Evolutionary conservation across 2,888 invertebrate species (phyloP).

Genomic region (Rhabditoides inermis): DNA sequence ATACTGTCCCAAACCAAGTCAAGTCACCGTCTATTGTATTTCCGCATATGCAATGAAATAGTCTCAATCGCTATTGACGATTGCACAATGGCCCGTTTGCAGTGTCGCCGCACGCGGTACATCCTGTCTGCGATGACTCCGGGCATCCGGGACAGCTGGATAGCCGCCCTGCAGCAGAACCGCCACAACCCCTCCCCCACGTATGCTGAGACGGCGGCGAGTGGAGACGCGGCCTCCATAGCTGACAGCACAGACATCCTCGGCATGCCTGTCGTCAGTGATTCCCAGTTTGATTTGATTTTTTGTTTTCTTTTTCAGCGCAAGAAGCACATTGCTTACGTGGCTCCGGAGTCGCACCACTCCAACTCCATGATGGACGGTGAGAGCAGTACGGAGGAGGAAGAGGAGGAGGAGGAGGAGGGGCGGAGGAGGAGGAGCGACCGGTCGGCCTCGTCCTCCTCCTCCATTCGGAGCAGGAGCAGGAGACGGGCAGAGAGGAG

Average conservation of each 20-base stretch:
- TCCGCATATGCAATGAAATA: background rate
- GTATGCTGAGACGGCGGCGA: conserved; percentile 37
- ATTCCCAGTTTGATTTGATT: background rate
- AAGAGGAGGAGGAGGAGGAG: conserved; percentile 10
- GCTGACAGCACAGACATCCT: conserved; percentile 46
- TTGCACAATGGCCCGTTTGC: conserved; percentile 11
- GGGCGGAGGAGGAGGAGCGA: background rate
- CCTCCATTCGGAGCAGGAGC: background rate
- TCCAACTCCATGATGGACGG: conserved; percentile 50
- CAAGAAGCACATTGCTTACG: conserved; percentile 52
- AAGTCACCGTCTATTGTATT: background rate
- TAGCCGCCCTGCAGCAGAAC: conserved; percentile 32
- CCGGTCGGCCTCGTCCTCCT: background rate
- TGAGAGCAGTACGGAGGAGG: conserved; percentile 33
- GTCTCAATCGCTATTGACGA: no score
- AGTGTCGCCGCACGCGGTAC: conserved; percentile 43
- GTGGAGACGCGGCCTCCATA: conserved; percentile 37
- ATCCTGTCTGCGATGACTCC: conserved; percentile 52
- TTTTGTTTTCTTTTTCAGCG: conserved; percentile 22
- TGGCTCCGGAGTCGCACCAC: conserved; percentile 52
- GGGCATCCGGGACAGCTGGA: conserved; percentile 52
- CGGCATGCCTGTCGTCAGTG: conserved; percentile 17
- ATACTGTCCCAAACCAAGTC: no score
- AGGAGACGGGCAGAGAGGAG: no score
- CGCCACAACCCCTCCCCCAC: conserved; percentile 49